Conservation (phyloP, 1,140 invertebrate species). For the Caenorhabditis inopinata region DNA sequence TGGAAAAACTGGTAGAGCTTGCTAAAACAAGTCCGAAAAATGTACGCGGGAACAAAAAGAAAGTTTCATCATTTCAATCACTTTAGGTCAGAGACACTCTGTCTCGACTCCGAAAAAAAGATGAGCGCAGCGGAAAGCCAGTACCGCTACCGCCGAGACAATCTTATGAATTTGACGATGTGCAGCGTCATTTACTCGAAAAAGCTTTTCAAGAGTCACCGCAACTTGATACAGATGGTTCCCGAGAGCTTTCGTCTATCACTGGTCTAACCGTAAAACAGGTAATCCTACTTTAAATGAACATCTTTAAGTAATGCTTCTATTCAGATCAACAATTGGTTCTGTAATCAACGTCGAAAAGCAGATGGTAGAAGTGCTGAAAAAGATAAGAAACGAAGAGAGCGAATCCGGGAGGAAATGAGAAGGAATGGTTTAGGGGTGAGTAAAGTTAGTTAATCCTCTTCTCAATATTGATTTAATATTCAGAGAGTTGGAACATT, state of each 20-base stretch:
- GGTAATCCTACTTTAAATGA: background rate
- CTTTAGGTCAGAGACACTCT: conserved; percentile 4
- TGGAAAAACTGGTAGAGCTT: background rate
- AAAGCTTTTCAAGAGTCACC: background rate
- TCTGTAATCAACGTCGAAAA: background rate
- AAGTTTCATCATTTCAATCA: background rate
- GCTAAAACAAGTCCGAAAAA: background rate
- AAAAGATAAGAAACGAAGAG: background rate
- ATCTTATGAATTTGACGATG: background rate
- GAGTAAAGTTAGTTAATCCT: background rate
- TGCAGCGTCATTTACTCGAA: background rate
- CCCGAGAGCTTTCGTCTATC: background rate
- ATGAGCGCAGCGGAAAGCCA: background rate
- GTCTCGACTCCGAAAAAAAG: background rate
- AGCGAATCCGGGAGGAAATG: background rate
- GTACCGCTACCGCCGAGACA: background rate
- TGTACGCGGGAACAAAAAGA: background rate
- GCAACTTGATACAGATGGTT: background rate
- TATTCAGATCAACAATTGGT: background rate
- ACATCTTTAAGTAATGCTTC: background rate
- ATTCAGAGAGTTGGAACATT: background rate
- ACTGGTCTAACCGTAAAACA: background rate
- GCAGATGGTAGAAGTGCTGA: background rate
- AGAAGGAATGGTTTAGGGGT: background rate
- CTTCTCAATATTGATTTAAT: background rate